These are phyloP conservation scores for Huso huso DNA, from an alignment of 2,797 vertebrate species.

Conservation along the genomic window DNA sequence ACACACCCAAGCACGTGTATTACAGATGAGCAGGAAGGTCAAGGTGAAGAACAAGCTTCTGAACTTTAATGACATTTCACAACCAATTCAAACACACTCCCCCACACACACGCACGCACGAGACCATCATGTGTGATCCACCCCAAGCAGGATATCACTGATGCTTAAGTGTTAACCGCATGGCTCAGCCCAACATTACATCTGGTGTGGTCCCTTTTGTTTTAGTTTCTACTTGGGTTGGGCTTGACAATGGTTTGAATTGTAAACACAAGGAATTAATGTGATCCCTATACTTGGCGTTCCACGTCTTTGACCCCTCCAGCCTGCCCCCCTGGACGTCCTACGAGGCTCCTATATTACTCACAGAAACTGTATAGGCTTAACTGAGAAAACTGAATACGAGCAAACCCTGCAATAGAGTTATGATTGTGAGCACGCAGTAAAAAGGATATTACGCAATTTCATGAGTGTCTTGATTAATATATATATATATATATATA, in stretches of 20 bases:
- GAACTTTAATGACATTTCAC: neutral
- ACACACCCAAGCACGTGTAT: constrained; percentile 6
- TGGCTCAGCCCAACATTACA: neutral
- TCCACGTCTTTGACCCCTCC: too few species aligned
- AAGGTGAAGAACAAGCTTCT: constrained; percentile 9
- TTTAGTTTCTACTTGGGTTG: constrained; percentile 1
- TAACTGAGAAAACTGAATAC: too few species aligned
- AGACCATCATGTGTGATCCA: constrained; percentile 19
- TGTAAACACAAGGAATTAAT: too few species aligned
- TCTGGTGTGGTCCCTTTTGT: neutral
- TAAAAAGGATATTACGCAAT: too few species aligned
- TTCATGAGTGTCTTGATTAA: too few species aligned
- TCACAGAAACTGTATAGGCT: too few species aligned
- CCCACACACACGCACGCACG: neutral
- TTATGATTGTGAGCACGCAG: too few species aligned
- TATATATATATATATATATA: too few species aligned
- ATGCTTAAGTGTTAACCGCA: neutral
- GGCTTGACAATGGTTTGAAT: neutral
- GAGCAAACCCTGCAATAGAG: too few species aligned
- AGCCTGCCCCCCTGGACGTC: too few species aligned
- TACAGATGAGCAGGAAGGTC: constrained; percentile 8
- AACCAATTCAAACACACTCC: neutral
- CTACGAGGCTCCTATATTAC: too few species aligned
- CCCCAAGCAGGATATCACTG: constrained; percentile 16
- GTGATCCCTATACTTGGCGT: too few species aligned